A percentile compares a stretch with the other conserved stretches of the same genome.
phyloP scores from a whole-genome alignment of 64 coral and sea anemone species.

The Anthopleura sola region DNA sequence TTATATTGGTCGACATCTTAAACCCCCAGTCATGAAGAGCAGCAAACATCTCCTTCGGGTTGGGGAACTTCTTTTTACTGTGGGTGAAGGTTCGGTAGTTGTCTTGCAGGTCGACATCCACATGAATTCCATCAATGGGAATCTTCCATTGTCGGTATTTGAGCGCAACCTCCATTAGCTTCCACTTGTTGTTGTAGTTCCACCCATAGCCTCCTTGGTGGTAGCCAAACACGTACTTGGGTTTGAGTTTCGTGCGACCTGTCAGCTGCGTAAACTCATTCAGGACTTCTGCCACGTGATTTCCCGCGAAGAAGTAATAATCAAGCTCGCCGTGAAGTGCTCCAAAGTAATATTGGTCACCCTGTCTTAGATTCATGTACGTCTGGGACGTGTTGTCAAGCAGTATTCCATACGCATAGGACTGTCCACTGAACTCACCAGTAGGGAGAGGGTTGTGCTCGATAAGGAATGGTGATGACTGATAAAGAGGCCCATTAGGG shows the following conservation, averaged over 20 bases:
- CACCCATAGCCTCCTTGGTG: constrained; percentile 75
- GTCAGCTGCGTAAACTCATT: constrained; percentile 66
- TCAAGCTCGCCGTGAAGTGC: constrained; percentile 76
- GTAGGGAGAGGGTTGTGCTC: constrained; percentile 70
- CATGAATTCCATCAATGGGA: constrained; percentile 57
- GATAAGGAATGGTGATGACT: constrained; percentile 80
- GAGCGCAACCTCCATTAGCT: constrained; percentile 72
- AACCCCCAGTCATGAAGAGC: constrained; percentile 69
- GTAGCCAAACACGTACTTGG: constrained; percentile 68
- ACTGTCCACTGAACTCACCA: constrained; percentile 43
- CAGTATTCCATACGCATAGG: constrained; percentile 74
- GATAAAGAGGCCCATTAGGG: constrained; percentile 68
- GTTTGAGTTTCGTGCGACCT: constrained; percentile 47
- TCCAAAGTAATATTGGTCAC: constrained; percentile 72
- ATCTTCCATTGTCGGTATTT: constrained; percentile 81
- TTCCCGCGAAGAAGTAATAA: constrained; percentile 75
- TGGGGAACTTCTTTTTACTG: constrained; percentile 67
- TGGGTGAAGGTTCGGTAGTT: constrained; percentile 78
- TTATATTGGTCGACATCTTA: constrained; percentile 68
- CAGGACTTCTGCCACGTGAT: constrained; percentile 61
- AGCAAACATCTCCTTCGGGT: constrained; percentile 76
- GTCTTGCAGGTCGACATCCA: constrained; percentile 56
- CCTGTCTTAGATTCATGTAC: constrained; percentile 66
- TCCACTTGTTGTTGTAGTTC: constrained; percentile 82
- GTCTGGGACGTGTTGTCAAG: constrained; percentile 82